phyloP scores from a whole-genome alignment of 2,888 invertebrate species.

The Anorthoa munda region DNA sequence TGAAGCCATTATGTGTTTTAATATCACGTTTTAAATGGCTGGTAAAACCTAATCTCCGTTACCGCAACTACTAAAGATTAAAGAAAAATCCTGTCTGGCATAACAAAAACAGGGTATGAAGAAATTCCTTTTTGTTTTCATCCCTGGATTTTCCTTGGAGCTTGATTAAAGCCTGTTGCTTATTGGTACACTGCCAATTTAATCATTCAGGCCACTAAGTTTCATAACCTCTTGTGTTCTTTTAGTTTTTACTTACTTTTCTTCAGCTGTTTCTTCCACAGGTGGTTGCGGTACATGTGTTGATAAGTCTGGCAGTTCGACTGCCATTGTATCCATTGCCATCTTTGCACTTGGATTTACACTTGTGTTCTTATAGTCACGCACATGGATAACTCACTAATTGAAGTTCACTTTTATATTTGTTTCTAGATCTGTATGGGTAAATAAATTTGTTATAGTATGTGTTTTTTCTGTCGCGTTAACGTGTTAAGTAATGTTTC shows the following conservation, averaged over 20 bases:
- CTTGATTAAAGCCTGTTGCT: slow-evolving; percentile 56
- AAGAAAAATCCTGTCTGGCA: neutral
- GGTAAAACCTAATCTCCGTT: neutral
- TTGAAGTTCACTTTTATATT: slow-evolving; percentile 25
- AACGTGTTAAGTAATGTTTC: slow-evolving; percentile 19
- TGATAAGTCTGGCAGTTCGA: slow-evolving; percentile 87
- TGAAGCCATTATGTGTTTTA: neutral
- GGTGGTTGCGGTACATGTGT: slow-evolving; percentile 81
- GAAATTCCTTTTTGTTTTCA: slow-evolving; percentile 6
- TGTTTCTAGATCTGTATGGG: neutral
- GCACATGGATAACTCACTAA: slow-evolving; percentile 62
- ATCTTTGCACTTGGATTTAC: slow-evolving; percentile 74
- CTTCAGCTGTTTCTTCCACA: slow-evolving; percentile 86
- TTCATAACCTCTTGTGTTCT: slow-evolving; percentile 23
- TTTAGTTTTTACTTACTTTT: slow-evolving; percentile 83
- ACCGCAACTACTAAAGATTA: neutral
- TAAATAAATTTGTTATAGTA: slow-evolving; percentile 15
- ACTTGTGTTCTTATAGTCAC: slow-evolving; percentile 67
- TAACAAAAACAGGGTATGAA: neutral
- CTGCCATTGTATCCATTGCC: slow-evolving; percentile 90
- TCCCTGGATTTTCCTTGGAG: neutral
- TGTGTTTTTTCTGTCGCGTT: neutral
- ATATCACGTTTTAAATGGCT: neutral
- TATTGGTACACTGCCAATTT: slow-evolving; percentile 47
- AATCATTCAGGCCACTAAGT: slow-evolving; percentile 20